phyloP scores from a whole-genome alignment of 1,140 invertebrate species.

The Olivierus martensii region DNA sequence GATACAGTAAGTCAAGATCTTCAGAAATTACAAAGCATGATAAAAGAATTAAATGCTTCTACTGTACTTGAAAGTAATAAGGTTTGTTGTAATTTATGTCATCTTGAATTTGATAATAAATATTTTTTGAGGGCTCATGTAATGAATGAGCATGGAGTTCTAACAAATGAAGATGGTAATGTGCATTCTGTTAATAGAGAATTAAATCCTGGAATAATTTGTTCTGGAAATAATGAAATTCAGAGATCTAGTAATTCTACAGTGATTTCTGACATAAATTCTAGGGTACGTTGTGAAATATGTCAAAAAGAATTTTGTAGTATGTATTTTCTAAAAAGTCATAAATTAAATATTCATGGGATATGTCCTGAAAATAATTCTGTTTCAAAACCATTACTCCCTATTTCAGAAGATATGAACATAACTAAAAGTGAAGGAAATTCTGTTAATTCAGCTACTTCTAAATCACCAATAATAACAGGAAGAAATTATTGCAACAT shows the following conservation, averaged over 20 bases:
- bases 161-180: conserved; percentile 28
- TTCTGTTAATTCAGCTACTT: neutral
- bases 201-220: neutral
- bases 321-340: conserved; percentile 11
- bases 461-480: conserved; percentile 18
- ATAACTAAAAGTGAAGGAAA: neutral
- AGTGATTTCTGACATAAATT: conserved; percentile 16
- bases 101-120: conserved; percentile 40
- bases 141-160: conserved; percentile 41
- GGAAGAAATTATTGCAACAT: conserved; percentile 86
- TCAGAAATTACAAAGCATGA: conserved; percentile 79
- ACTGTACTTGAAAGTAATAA: conserved; percentile 19
- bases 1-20: conserved; percentile 46
- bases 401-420: neutral
- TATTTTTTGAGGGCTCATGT: conserved; percentile 43
- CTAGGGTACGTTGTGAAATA: conserved; percentile 36
- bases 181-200: conserved; percentile 10
- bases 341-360: conserved; percentile 12
- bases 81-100: conserved; percentile 40
- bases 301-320: conserved; percentile 14
- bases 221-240: neutral
- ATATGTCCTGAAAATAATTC: conserved; percentile 3
- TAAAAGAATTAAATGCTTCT: conserved; percentile 60
- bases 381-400: neutral
- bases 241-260: conserved; percentile 1